Evolutionary conservation across 2,113 vertebrate species (phyloP).

Genomic region (Sprattus sprattus): DNA sequence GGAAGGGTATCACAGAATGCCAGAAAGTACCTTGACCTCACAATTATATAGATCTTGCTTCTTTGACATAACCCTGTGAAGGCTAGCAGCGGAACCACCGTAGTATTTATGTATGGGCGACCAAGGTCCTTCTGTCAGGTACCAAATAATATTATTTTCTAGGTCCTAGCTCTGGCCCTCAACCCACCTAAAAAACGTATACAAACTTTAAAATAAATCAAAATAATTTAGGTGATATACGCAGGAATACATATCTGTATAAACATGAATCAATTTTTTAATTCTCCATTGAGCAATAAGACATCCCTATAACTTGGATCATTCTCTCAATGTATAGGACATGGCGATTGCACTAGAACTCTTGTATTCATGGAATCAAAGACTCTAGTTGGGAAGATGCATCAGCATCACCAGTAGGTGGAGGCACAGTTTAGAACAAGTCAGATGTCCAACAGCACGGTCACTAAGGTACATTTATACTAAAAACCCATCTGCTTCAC

Average conservation of each 20-base stretch:
- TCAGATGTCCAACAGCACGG: neutral
- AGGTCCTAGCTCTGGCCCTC: neutral
- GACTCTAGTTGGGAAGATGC: neutral
- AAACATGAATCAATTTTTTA: neutral
- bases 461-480: neutral
- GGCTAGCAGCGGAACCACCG: neutral
- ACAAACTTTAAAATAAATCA: neutral
- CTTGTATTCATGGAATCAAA: constrained; percentile 3
- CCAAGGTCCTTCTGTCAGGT: neutral
- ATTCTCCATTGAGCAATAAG: neutral
- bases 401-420: too few species aligned
- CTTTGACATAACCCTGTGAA: neutral
- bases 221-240: constrained; percentile 14
- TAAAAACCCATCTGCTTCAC: neutral
- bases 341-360: neutral
- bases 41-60: neutral
- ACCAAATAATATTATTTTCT: neutral
- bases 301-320: neutral
- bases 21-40: neutral
- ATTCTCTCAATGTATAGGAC: neutral
- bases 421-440: neutral
- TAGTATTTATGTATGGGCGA: neutral
- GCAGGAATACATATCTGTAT: neutral
- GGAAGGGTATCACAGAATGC: neutral
- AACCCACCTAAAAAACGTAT: neutral